These are phyloP conservation scores for Hemistola chrysoprasaria DNA, from an alignment of 2,888 invertebrate genomes.

Conservation along the genomic window DNA sequence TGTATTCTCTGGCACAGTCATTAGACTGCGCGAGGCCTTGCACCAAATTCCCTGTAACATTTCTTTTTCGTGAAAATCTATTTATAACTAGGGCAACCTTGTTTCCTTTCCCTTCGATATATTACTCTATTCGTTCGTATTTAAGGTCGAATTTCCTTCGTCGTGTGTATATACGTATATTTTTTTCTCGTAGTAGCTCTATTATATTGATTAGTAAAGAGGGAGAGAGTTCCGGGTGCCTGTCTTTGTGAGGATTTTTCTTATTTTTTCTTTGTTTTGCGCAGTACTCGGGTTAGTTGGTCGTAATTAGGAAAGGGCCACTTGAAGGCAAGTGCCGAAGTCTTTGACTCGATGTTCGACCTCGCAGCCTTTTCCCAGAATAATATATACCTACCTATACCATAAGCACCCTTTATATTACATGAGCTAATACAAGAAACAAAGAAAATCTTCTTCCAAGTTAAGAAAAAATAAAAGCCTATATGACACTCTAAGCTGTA, in stretches of 20 bases:
- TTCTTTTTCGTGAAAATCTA: conserved; percentile 83
- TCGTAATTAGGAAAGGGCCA: conserved; percentile 29
- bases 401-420: too few relatives aligned
- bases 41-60: conserved; percentile 81
- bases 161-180: conserved; percentile 57
- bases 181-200: conserved; percentile 79
- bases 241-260: conserved; percentile 68
- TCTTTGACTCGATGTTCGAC: conserved; percentile 15
- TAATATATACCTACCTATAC: conserved; percentile 10
- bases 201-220: conserved; percentile 81
- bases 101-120: conserved; percentile 42
- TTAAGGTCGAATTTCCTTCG: conserved; percentile 38
- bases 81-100: conserved; percentile 80
- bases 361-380: conserved; percentile 13
- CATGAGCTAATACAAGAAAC: too few relatives aligned
- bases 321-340: conserved; percentile 22
- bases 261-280: conserved; percentile 66
- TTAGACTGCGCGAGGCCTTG: conserved; percentile 68
- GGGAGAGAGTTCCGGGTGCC: conserved; percentile 68
- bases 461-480: too few relatives aligned
- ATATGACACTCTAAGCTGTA: too few relatives aligned
- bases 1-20: conserved; percentile 40
- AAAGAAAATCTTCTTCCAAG: too few relatives aligned
- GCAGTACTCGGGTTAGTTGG: conserved; percentile 42
- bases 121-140: conserved; percentile 32